Base-by-base conservation (phyloP, 2,797 vertebrate genomes). In the Cyprinodon diabolis region DNA sequence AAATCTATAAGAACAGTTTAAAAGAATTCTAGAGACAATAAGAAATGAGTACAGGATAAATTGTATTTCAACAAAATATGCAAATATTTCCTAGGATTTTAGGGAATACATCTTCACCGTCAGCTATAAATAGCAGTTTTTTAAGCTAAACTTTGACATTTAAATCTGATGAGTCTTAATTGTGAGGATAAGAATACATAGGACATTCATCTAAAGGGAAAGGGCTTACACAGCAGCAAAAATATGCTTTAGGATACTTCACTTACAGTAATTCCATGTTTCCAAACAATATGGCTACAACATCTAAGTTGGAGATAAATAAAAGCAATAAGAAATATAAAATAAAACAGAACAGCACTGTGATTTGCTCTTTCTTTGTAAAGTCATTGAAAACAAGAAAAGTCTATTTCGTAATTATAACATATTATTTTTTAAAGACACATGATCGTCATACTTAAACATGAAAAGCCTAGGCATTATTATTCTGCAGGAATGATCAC, bases 111-210 rank as follows among this genome's bases (percentile, higher is more conserved):
- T 1, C 35, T 54, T 37, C 13, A 21, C 19, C 15, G 10, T 40
- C 19, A 13, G 6, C 40, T 54, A 54, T 68, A 40, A 68, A 54
- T 13, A 54, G 67, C 51, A 68, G 37, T n/a, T 68, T 30, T 30
- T 30, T 17, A 68, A 30, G 35, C 48, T 21, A 17, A 11, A 52
- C 30, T 21, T 52, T 68, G 66, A 68, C 30, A 21, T 68, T 65
- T 52, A 68, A 68, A 54, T 54, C 51, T 68, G 67, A 68, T 40
- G 19, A 54, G 51, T 54, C 49, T 68, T 30, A 54, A 37, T 54
- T 8, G 3, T 68, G 67, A 68, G 19, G 35, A 68, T 6, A 40
- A 35, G 11, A 40, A 17, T n/a, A 68, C 5, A 43, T 5, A 40
- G 35, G 19, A 68, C 12, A 68, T 30, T 52, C 66, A 68, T 25